Base-by-base conservation (phyloP, 1,140 invertebrate genomes). In the Drosophila yakuba region DNA sequence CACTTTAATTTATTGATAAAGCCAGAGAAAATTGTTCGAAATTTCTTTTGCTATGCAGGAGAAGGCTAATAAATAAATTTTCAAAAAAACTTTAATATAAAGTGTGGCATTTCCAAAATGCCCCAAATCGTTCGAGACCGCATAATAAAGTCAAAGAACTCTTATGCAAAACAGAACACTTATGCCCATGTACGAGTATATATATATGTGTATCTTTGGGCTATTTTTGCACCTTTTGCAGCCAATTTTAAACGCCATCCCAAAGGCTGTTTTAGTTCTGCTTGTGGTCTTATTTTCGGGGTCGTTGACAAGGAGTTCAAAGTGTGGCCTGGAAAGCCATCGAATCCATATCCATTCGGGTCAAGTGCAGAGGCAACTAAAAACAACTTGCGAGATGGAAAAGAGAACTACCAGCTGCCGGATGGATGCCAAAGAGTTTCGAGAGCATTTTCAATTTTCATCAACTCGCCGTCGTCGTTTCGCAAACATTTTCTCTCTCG, bases 351-450 rank as follows among this genome's bases (percentile, higher is more conserved):
- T 60, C 61, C 60, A 68, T 78, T 82, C 54, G 45, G 79, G 79
- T 81, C 79, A 81, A 81, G 79, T 82, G 80, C 79, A 80, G 35
- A 43, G 38, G 28, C 55, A 78, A 78, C 44, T 38, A 32, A 20
- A 54, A 39, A n/a, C 20, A 56, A 44, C 28, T 41, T 62, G 25
- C 17, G 43, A 11, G 32, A 10, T 3, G 3, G 1, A 43, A 61
- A 10, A 54, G 48, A 63, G 63, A 47, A 55, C 23, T 63, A 71
- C 58, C 58, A 47, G 41, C 28, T 57, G 60, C 55, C 23, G 25
- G 35, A 80, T 60, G 41, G 20, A 20, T 20, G 59, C 38, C 23
- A 32, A 59, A 58, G 45, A 45, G n/a, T 47, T 35, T 20, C 35
- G 54, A 52, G 58, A 47, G 50, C 0, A 17, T 50, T 14, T 28